phyloP scores from a whole-genome alignment of 2,113 vertebrate species.

The Stercorarius parasiticus region DNA sequence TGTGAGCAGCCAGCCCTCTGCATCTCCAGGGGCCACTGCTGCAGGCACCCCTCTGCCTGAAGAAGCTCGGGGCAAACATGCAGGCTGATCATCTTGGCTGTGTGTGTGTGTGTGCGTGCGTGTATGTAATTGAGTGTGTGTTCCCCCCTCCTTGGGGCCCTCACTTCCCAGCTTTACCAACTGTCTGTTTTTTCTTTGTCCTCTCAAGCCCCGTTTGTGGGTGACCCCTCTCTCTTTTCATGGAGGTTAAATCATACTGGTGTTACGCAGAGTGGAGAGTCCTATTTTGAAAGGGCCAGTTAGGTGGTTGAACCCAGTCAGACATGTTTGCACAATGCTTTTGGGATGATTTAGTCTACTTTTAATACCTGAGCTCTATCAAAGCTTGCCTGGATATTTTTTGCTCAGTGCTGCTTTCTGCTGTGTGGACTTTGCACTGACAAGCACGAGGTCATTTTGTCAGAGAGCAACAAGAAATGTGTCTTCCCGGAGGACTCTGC shows the following conservation, averaged over 20 bases:
- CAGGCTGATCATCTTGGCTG: not conserved
- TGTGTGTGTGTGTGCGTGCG: accelerated
- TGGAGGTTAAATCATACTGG: not conserved
- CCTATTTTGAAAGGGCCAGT: not conserved
- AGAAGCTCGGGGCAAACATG: not conserved
- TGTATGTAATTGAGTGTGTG: no score
- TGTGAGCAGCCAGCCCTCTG: not conserved
- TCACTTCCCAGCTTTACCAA: not conserved
- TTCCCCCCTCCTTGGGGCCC: no score
- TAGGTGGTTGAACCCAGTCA: not conserved
- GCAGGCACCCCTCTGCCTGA: not conserved
- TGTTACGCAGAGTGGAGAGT: not conserved
- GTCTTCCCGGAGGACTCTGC: not conserved
- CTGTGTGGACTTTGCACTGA: not conserved
- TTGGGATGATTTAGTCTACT: not conserved
- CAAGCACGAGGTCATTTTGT: not conserved
- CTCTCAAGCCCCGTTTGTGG: accelerated
- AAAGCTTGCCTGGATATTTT: not conserved
- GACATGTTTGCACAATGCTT: not conserved
- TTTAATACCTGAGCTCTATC: not conserved
- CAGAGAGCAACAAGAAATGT: not conserved
- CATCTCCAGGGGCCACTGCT: not conserved
- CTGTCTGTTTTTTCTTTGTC: not conserved
- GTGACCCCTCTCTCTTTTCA: not conserved
- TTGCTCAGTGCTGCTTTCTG: not conserved